These are phyloP conservation scores for Phyllopteryx taeniolatus DNA, from an alignment of 2,113 vertebrate species.

Conservation along the genomic window DNA sequence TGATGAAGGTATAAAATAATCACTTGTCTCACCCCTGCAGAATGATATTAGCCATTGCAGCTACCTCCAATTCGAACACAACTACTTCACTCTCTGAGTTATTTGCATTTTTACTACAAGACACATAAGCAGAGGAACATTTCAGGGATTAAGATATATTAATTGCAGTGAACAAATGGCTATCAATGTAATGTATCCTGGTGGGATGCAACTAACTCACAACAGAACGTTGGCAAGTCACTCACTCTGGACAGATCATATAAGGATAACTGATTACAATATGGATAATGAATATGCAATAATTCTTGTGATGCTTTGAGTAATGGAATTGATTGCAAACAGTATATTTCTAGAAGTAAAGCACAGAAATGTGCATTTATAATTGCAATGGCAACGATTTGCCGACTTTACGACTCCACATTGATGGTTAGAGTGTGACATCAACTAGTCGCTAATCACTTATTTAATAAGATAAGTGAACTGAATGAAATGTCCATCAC, in stretches of 20 bases:
- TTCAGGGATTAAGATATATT: not conserved
- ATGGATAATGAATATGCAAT: no score
- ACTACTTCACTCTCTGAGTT: constrained; percentile 81
- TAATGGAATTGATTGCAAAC: no score
- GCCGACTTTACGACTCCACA: not conserved
- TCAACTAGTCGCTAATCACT: no score
- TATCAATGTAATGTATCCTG: no score
- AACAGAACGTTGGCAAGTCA: no score
- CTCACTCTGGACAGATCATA: no score
- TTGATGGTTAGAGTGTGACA: no score
- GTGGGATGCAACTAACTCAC: no score
- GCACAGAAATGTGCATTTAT: not conserved
- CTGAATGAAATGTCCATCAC: not conserved
- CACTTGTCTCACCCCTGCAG: constrained; percentile 76
- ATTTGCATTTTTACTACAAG: constrained; percentile 81
- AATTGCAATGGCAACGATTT: not conserved
- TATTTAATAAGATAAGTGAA: not conserved
- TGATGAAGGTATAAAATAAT: not conserved
- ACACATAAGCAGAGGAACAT: constrained; percentile 6
- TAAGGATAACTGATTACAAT: no score
- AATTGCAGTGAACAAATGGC: no score
- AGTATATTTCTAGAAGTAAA: not conserved
- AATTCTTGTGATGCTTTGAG: no score
- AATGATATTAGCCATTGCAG: constrained; percentile 72
- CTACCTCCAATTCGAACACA: constrained; percentile 69